Percentiles rank a stretch among this genome's conserved stretches.
These are phyloP conservation scores for Rosalia funebris DNA, from an alignment of 2,888 invertebrate genomes.

Conservation along the genomic window DNA sequence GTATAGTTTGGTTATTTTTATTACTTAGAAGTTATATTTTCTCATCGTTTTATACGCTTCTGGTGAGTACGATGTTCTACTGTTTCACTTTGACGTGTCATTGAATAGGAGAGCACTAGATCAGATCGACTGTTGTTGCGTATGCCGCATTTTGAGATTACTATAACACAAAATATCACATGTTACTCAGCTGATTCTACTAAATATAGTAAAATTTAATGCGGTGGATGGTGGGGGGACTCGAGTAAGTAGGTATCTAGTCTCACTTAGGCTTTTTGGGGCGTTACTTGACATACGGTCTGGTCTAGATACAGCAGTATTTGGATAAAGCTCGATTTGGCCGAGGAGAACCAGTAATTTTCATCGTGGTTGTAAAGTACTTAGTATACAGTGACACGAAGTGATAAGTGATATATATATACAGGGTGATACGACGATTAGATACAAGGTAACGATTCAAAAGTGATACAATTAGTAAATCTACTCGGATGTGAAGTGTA, in stretches of 20 bases:
- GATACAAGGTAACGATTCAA: neutral
- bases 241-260: slow-evolving; percentile 29
- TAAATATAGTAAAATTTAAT: slow-evolving; percentile 31
- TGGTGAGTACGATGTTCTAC: slow-evolving; percentile 54
- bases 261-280: slow-evolving; percentile 22
- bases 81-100: neutral
- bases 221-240: slow-evolving; percentile 15
- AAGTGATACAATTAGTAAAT: too few relatives aligned
- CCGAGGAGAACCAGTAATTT: neutral
- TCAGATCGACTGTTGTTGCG: neutral
- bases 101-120: neutral
- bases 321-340: neutral
- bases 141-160: slow-evolving; percentile 25
- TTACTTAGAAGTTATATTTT: slow-evolving; percentile 60
- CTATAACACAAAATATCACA: slow-evolving; percentile 31
- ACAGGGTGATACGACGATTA: neutral
- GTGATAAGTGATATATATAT: slow-evolving; percentile 5
- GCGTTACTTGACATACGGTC: slow-evolving; percentile 30
- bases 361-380: neutral
- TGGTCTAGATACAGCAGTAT: slow-evolving; percentile 11
- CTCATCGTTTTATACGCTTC: slow-evolving; percentile 60
- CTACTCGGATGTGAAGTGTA: too few relatives aligned
- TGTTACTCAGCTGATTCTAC: slow-evolving; percentile 40
- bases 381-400: neutral
- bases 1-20: slow-evolving; percentile 62